Conservation (phyloP, 2,888 invertebrate genomes). For the Drosophila dives region DNA sequence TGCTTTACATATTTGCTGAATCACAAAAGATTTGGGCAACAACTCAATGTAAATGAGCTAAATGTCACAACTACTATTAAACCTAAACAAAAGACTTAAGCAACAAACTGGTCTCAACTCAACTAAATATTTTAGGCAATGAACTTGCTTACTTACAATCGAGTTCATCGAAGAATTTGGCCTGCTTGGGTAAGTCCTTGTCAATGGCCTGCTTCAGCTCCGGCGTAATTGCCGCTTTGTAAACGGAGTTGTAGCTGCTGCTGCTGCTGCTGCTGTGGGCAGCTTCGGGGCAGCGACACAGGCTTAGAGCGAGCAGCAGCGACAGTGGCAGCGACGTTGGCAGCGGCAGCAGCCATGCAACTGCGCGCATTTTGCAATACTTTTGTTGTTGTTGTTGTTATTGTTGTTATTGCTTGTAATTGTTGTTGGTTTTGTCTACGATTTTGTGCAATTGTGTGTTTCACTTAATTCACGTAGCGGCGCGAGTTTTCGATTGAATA, state of each 20-base stretch:
- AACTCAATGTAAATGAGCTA: neutral
- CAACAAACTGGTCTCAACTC: conserved; percentile 59
- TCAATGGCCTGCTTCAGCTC: conserved; percentile 82
- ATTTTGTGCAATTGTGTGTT: conserved; percentile 72
- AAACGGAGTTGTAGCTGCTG: conserved; percentile 80
- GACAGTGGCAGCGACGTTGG: conserved; percentile 24
- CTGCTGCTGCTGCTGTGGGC: conserved; percentile 51
- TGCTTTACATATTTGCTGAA: conserved; percentile 18
- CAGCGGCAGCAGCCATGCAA: conserved; percentile 52
- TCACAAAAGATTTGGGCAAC: conserved; percentile 8
- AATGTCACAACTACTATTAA: neutral
- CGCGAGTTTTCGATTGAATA: conserved; percentile 77
- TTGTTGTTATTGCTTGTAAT: conserved; percentile 24
- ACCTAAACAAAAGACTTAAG: conserved; percentile 72
- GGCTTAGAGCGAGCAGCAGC: conserved; percentile 29
- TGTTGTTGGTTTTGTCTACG: conserved; percentile 48
- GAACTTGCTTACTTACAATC: conserved; percentile 87
- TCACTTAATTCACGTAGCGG: conserved; percentile 77
- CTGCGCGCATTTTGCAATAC: conserved; percentile 72
- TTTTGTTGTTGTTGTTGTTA: conserved; percentile 52
- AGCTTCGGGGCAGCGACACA: conserved; percentile 31
- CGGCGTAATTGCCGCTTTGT: conserved; percentile 81
- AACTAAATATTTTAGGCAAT: conserved; percentile 55
- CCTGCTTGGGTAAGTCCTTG: conserved; percentile 84
- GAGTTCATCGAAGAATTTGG: conserved; percentile 90